Percentiles rank a stretch among this genome's conserved stretches.
Evolutionary conservation across 1,140 invertebrate genomes (phyloP).

Genomic region (Caenorhabditis elegans): DNA sequence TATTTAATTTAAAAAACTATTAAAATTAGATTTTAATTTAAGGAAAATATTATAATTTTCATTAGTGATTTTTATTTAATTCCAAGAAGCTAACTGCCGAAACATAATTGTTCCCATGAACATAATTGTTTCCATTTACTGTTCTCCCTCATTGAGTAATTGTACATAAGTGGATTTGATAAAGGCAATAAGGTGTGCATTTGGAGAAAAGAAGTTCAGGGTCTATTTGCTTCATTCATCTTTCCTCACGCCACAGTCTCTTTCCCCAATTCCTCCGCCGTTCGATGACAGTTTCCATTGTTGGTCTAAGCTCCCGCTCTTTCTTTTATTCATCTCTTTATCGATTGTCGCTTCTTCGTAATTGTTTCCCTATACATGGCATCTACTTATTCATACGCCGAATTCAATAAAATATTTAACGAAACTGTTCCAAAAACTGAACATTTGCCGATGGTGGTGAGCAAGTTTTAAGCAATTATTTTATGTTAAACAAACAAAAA

Average conservation of each 20-base stretch:
- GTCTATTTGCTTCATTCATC: not conserved
- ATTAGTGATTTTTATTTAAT: no score
- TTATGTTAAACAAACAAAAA: no score
- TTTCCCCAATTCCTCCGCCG: not conserved
- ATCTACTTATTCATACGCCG: conserved; percentile 11
- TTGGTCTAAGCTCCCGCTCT: conserved; percentile 18
- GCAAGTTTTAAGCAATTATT: no score
- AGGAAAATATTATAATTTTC: no score
- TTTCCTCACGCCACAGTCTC: not conserved
- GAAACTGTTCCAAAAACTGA: conserved; percentile 22
- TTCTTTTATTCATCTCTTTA: conserved; percentile 19
- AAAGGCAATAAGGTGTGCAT: conserved; percentile 15
- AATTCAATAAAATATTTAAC: conserved; percentile 16
- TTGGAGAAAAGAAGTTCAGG: conserved; percentile 2
- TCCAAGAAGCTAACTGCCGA: no score
- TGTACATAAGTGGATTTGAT: not conserved
- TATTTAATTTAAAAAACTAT: no score
- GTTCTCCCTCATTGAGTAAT: not conserved
- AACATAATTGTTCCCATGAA: no score
- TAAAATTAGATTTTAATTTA: no score
- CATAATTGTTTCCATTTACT: not conserved
- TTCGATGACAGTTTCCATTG: not conserved
- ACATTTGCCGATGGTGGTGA: not conserved
- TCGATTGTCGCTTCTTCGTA: not conserved
- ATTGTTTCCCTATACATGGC: conserved; percentile 12